Conservation (phyloP, 2,113 vertebrate genomes). For the Danio rerio region DNA sequence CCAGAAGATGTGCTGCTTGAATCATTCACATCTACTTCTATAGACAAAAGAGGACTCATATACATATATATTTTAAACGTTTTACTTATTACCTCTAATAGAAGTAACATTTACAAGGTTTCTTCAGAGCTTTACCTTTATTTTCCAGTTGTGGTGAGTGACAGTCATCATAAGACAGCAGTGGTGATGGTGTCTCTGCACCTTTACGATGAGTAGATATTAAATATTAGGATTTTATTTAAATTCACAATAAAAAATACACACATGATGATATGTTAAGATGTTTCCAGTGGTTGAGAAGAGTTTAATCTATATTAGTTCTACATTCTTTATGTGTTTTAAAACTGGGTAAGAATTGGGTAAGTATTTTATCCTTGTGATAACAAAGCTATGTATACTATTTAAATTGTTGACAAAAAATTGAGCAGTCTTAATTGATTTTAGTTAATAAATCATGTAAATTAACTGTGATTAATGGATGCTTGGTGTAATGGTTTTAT, state of each 20-base stretch:
- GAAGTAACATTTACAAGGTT: neutral
- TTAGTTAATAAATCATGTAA: no score
- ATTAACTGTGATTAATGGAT: no score
- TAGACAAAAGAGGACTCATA: neutral
- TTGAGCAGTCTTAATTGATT: no score
- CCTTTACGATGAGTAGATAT: neutral
- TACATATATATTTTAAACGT: neutral
- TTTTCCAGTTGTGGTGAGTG: neutral
- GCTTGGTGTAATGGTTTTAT: no score
- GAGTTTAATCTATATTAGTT: no score
- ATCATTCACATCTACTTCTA: slow-evolving; percentile 12
- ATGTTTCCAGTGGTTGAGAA: no score
- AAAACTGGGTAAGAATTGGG: no score
- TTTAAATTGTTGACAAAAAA: no score
- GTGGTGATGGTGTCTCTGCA: neutral
- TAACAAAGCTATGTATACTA: no score
- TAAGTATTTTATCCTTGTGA: no score
- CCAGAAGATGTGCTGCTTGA: slow-evolving; percentile 61
- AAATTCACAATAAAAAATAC: neutral
- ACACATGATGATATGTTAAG: no score
- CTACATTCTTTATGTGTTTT: no score
- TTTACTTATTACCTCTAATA: neutral
- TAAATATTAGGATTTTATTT: neutral
- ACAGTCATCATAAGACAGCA: neutral
- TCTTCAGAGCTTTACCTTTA: slow-evolving; percentile 6